Percentiles rank a stretch among this genome's conserved stretches.
Conservation (phyloP, 2,797 vertebrate genomes). For the Thripadectes ignobilis region DNA sequence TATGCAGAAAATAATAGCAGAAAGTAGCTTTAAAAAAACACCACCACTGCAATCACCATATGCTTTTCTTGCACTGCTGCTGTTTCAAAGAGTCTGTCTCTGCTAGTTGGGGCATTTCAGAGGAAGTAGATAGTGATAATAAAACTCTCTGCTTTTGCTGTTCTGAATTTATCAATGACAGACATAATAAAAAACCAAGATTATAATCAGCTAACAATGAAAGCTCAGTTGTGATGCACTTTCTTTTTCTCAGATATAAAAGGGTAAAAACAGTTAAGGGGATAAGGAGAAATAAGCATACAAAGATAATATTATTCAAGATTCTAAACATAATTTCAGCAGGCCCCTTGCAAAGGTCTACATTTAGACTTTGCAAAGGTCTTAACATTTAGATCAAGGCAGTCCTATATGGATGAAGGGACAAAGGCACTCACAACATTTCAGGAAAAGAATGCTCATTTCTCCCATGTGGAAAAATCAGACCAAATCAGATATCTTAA, state of each 20-base stretch:
- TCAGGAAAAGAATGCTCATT: background rate
- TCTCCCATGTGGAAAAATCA: background rate
- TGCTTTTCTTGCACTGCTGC: background rate
- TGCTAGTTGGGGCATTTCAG: background rate
- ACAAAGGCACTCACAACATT: background rate
- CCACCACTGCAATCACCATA: background rate
- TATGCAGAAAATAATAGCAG: background rate
- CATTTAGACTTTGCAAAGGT: background rate
- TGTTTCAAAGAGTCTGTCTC: background rate
- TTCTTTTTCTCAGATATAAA: background rate
- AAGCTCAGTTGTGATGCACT: background rate
- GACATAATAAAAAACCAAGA: background rate
- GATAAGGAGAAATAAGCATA: background rate
- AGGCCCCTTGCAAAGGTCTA: background rate
- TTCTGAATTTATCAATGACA: background rate
- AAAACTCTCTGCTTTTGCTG: background rate
- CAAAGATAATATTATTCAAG: background rate
- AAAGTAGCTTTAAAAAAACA: background rate
- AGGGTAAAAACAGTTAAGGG: background rate
- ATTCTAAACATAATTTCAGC: background rate
- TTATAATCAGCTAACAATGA: background rate
- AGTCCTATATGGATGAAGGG: background rate
- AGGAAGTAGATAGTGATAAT: background rate
- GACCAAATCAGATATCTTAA: background rate
- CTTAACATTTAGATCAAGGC: background rate